A percentile compares a stretch with the other conserved stretches of the same genome.
Evolutionary conservation across 2,888 invertebrate genomes (phyloP).

Genomic region (Caenorhabditis uteleia): DNA sequence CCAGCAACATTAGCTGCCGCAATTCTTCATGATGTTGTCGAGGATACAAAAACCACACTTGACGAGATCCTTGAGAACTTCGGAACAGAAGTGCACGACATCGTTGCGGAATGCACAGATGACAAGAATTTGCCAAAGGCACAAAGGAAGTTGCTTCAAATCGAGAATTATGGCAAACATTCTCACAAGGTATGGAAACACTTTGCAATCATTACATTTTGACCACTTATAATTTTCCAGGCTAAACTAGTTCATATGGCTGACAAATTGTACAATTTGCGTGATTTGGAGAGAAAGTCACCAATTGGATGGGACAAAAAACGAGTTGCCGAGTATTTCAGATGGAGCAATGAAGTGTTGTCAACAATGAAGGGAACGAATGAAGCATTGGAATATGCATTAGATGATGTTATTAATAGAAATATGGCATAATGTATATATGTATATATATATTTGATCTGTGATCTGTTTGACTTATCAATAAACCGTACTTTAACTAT

Average conservation of each 20-base stretch:
- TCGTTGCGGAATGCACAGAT: slow-evolving; percentile 73
- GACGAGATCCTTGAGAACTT: slow-evolving; percentile 74
- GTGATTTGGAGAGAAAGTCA: slow-evolving; percentile 76
- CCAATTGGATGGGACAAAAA: slow-evolving; percentile 63
- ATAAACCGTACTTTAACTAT: too few relatives aligned
- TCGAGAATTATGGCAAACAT: slow-evolving; percentile 55
- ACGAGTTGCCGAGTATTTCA: slow-evolving; percentile 62
- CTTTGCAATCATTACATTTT: not conserved
- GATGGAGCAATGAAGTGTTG: slow-evolving; percentile 57
- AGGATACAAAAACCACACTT: slow-evolving; percentile 80
- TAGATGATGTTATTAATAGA: slow-evolving; percentile 64
- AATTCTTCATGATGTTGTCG: slow-evolving; percentile 83
- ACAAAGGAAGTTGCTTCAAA: slow-evolving; percentile 74
- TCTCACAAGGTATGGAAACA: slow-evolving; percentile 54
- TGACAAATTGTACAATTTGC: slow-evolving; percentile 83
- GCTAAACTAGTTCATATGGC: slow-evolving; percentile 83
- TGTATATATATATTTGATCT: too few relatives aligned
- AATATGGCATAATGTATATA: slow-evolving; percentile 4
- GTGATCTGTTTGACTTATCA: too few relatives aligned
- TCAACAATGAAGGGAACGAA: slow-evolving; percentile 62
- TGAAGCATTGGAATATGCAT: slow-evolving; percentile 53
- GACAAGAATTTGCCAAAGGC: slow-evolving; percentile 78
- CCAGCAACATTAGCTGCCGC: slow-evolving; percentile 76
- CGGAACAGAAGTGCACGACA: slow-evolving; percentile 56
- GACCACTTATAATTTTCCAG: slow-evolving; percentile 60